Base-by-base conservation (phyloP, 92 coral and sea anemone species). In the Paragorgia papillata region DNA sequence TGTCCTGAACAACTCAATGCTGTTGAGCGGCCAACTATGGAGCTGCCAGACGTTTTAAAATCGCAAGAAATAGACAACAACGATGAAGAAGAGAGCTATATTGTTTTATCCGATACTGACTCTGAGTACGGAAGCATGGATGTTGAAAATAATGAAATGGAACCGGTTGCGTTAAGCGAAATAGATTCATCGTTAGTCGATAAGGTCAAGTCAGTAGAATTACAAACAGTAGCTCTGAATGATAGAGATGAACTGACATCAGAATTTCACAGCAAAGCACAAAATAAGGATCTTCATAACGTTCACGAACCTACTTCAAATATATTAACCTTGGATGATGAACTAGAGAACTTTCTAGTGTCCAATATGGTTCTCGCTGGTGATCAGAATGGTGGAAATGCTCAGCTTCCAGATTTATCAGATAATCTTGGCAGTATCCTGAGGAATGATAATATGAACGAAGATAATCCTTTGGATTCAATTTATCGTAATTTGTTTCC, bases 341-440 rank as follows among this genome's bases (percentile, higher is more conserved):
- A 71, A 57, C 43, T 71, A 14, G 78, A 71, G 41, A 71, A 35
- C 29, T 71, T 48, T 55, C n/a, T 71, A 3, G 78, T 71, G 0
- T 71, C 78, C 53, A 55, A 57, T 21, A 71, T 71, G 26, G 64
- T 26, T 13, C 26, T 71, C 7, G 43, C 33, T 32, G 48, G 17
- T 19, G 40, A 57, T 7, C 25, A 19, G 0, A 7, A 35, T 24
- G 43, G 39, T 64, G 27, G 9, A 9, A 13, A 9, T 22, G 31
- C 78, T 21, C 75, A 68, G 20, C 41, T 71, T 44, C 78, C 78
- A 22, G 78, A 71, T 71, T 34, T 71, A 55, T 68, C 75, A 18
- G 54, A 44, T 27, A 68, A 68, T 29, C 51, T 68, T 44, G 75
- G 75, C 29, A 44, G 58, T 17, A 25, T 68, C 15, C 39, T 68